phyloP scores from a whole-genome alignment of 2,888 invertebrate species.

The Papilio elwesi region DNA sequence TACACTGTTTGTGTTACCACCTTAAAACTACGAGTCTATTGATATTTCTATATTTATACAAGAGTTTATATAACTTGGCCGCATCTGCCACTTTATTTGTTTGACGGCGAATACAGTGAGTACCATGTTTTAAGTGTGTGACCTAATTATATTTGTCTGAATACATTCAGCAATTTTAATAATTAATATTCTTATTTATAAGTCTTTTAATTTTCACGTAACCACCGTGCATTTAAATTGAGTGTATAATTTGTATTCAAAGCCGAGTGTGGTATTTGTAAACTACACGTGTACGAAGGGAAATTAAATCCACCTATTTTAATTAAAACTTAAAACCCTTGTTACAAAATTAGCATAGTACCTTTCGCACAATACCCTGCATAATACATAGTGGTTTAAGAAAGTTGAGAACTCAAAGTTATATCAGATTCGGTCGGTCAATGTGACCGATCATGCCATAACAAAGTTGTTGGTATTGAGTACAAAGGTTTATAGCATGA shows the following conservation, averaged over 20 bases:
- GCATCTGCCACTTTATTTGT: no score
- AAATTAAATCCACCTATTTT: conserved; percentile 49
- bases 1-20: no score
- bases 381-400: conserved; percentile 54
- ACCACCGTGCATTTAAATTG: conserved; percentile 17
- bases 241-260: conserved; percentile 20
- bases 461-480: background rate
- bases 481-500: conserved; percentile 13
- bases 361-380: conserved; percentile 48
- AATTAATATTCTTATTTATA: background rate
- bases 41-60: no score
- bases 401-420: conserved; percentile 59
- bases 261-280: conserved; percentile 10
- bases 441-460: no score
- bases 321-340: conserved; percentile 64
- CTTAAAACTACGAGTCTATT: no score
- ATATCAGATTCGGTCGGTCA: conserved; percentile 35
- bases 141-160: no score
- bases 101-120: no score
- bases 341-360: conserved; percentile 56
- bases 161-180: background rate
- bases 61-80: no score
- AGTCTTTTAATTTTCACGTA: background rate
- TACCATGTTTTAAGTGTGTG: no score
- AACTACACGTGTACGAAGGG: conserved; percentile 34